Evolutionary conservation across 2,888 invertebrate genomes (phyloP).

Genomic region (Augiades crinisus): DNA sequence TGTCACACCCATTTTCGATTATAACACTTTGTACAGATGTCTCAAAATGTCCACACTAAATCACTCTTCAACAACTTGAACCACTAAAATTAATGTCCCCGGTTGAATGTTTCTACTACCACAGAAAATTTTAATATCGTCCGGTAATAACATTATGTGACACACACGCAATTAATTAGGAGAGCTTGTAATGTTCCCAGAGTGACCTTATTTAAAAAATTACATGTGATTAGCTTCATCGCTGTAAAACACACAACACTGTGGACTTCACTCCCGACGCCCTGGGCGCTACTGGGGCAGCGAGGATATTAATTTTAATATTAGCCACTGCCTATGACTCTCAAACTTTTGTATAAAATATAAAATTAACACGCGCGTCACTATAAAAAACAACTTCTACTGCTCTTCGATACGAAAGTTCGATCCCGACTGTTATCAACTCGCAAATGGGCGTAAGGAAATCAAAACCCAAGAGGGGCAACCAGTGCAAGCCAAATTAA

Average conservation of each 20-base stretch:
- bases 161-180: constrained; percentile 67
- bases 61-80: constrained; percentile 35
- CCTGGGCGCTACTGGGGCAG: constrained; percentile 72
- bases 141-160: constrained; percentile 58
- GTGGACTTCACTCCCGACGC: constrained; percentile 60
- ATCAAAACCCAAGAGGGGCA: constrained; percentile 22
- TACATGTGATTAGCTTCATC: constrained; percentile 61
- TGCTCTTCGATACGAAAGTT: constrained; percentile 23
- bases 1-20: constrained; percentile 72
- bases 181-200: constrained; percentile 52
- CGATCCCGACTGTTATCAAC: constrained; percentile 34
- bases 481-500: constrained; percentile 25
- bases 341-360: constrained; percentile 52
- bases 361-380: neutral
- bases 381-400: neutral
- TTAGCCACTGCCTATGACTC: constrained; percentile 61
- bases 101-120: constrained; percentile 36
- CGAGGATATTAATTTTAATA: constrained; percentile 77
- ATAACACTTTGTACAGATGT: constrained; percentile 42
- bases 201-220: constrained; percentile 49
- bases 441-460: constrained; percentile 25
- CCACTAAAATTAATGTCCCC: constrained; percentile 27
- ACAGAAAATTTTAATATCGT: constrained; percentile 43
- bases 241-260: constrained; percentile 43
- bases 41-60: constrained; percentile 40